Percentiles rank a stretch among this genome's conserved stretches.
phyloP scores from a whole-genome alignment of 2,888 invertebrate species.

The Periphyllus acericola region DNA sequence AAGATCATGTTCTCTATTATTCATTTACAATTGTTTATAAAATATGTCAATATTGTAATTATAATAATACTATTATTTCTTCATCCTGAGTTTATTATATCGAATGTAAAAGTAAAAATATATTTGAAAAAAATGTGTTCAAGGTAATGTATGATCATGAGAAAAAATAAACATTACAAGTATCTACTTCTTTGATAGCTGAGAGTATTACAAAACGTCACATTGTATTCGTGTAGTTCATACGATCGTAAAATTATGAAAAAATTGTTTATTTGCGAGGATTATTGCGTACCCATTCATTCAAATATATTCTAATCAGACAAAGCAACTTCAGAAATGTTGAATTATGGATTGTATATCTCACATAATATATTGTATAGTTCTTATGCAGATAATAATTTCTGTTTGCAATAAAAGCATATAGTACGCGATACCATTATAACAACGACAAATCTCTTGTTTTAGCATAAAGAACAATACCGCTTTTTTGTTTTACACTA shows the following conservation, averaged over 20 bases:
- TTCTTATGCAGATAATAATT: background rate
- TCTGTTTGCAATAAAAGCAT: background rate
- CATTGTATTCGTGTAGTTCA: background rate
- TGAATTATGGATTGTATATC: background rate
- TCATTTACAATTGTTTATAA: too few relatives aligned
- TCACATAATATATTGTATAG: background rate
- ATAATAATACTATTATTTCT: background rate
- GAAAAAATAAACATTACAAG: background rate
- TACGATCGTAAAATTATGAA: background rate
- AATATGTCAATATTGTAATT: background rate
- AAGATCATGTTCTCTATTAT: background rate
- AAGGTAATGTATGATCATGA: too few relatives aligned
- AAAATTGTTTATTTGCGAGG: background rate
- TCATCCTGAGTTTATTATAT: background rate
- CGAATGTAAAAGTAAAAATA: background rate
- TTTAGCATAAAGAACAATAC: background rate
- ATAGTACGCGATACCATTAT: background rate
- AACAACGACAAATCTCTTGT: conserved; percentile 16
- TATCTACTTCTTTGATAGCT: background rate
- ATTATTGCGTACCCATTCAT: background rate
- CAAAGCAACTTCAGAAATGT: background rate
- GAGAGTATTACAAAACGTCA: background rate
- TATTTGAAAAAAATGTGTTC: background rate
- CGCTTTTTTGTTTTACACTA: background rate
- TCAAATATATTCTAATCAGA: background rate